Conservation (phyloP, 2,797 vertebrate genomes). For the Cossypha caffra region DNA sequence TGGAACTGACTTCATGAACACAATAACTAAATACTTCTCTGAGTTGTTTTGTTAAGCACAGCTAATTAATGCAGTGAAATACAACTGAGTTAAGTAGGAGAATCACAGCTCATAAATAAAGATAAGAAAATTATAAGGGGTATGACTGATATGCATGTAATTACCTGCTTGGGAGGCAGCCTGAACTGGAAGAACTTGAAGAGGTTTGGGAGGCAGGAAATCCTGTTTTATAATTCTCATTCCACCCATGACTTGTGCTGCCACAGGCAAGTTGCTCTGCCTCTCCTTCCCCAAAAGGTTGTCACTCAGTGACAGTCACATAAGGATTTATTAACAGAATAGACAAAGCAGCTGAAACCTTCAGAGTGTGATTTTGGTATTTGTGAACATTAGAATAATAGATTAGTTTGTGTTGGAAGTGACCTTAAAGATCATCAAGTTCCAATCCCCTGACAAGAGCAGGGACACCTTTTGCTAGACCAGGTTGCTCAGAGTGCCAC, state of each 20-base stretch:
- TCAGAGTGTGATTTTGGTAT: neutral
- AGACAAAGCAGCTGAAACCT: neutral
- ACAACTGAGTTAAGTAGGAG: neutral
- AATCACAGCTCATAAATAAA: conserved; percentile 34
- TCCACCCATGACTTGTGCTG: neutral
- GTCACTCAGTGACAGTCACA: neutral
- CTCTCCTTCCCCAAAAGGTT: neutral
- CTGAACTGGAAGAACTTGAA: conserved; percentile 40
- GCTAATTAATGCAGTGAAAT: conserved; percentile 4
- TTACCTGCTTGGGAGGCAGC: conserved; percentile 17
- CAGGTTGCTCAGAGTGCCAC: neutral
- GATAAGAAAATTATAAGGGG: conserved; percentile 27
- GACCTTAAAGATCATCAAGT: neutral
- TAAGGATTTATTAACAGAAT: neutral
- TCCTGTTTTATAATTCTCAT: neutral
- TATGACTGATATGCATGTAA: conserved; percentile 24
- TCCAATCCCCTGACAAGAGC: neutral
- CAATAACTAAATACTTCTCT: neutral
- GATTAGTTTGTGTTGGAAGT: neutral
- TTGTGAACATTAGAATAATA: neutral
- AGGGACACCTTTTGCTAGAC: neutral
- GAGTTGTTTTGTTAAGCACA: neutral
- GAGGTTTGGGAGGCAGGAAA: conserved; percentile 9
- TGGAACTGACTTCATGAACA: neutral
- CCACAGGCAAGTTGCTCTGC: neutral